Conservation (phyloP, 2,113 vertebrate genomes). For the Strix uralensis region DNA sequence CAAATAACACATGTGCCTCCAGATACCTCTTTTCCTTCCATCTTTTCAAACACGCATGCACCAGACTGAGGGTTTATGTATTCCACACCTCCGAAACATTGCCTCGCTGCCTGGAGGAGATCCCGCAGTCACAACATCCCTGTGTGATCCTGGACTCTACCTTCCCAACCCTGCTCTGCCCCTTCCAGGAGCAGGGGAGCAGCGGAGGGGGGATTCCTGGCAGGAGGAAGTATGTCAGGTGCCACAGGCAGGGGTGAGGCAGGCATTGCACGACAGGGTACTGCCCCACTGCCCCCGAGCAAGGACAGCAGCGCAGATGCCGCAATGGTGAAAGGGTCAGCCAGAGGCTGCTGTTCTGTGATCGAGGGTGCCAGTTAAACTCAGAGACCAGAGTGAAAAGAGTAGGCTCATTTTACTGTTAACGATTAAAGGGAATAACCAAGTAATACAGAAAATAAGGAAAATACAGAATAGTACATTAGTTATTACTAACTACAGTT, state of each 20-base stretch:
- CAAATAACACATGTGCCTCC: neutral
- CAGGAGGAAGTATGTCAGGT: neutral
- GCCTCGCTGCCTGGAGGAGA: neutral
- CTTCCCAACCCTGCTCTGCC: neutral
- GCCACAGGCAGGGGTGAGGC: too few relatives aligned
- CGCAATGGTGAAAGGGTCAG: neutral
- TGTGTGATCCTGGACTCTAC: neutral
- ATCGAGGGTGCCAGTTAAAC: too few relatives aligned
- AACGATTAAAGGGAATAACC: too few relatives aligned
- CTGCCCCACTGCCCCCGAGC: neutral
- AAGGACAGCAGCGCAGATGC: accelerated
- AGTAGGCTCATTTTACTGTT: too few relatives aligned
- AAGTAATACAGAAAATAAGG: too few relatives aligned
- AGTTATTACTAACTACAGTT: too few relatives aligned
- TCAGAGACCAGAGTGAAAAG: too few relatives aligned
- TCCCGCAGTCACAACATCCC: neutral
- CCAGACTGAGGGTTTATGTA: neutral
- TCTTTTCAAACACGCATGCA: neutral
- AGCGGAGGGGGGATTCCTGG: neutral
- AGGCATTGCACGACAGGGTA: neutral
- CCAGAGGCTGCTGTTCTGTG: too few relatives aligned
- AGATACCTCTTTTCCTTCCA: neutral
- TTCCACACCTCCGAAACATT: neutral
- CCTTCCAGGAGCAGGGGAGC: neutral
- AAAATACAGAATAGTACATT: too few relatives aligned